These are phyloP conservation scores for Himalopsyche japonica DNA, from an alignment of 2,888 invertebrate genomes.

Conservation along the genomic window DNA sequence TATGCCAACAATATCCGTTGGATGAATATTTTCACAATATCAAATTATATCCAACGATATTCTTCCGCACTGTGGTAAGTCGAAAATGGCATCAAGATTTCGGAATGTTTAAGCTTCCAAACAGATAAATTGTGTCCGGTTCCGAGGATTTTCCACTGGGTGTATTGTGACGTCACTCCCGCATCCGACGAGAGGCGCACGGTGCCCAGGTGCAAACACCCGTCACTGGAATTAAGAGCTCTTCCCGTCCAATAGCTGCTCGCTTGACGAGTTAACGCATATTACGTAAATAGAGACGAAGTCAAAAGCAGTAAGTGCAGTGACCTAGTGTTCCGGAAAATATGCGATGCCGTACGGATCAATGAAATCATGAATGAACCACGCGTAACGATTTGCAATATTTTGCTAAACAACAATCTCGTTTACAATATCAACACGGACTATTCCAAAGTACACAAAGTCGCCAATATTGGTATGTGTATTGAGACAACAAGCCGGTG, in stretches of 20 bases:
- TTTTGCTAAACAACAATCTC: conserved; percentile 44
- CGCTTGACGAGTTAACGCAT: neutral
- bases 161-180: neutral
- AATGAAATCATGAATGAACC: neutral
- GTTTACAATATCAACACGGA: conserved; percentile 42
- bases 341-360: conserved; percentile 39
- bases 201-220: conserved; percentile 44
- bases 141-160: neutral
- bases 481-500: conserved; percentile 21
- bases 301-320: neutral
- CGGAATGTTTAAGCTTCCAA: neutral
- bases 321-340: conserved; percentile 15
- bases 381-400: conserved; percentile 1
- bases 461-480: conserved; percentile 18
- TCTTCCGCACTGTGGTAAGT: neutral
- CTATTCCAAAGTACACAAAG: conserved; percentile 32
- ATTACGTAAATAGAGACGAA: neutral
- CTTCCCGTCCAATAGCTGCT: neutral
- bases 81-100: neutral
- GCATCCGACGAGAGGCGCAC: conserved; percentile 12
- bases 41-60: neutral
- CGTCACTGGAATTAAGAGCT: conserved; percentile 41
- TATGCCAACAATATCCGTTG: neutral
- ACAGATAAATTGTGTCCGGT: neutral
- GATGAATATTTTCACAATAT: neutral